Base-by-base conservation (phyloP, 2,888 invertebrate species). In the Phlogophora meticulosa region DNA sequence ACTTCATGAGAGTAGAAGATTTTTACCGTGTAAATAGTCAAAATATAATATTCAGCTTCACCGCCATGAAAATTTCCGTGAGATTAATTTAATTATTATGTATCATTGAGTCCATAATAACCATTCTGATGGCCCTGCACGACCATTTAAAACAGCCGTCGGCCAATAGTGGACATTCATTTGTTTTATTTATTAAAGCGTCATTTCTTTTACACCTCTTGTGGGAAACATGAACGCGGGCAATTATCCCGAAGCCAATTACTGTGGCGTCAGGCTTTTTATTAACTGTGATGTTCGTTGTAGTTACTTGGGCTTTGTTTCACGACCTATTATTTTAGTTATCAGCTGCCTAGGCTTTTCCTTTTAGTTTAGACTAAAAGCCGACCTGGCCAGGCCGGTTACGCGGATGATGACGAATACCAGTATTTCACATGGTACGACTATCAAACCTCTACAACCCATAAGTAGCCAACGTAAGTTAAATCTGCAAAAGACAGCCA, bases 241-340 rank as follows among this genome's bases (percentile, higher is more conserved):
- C 43, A 59, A 58, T 74, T 76, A 49, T 5, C 34, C 11, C 24
- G 34, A 22, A 59, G 40, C 49, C 62, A 62, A 70, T 76, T 69
- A 59, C 20, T 38, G 45, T 36, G 28, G 7, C 9, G 36, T 15
- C 42, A 7, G 9, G 4, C 7, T 34, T 45, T 56, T 28, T 48
- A 32, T 56, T 15, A 48, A 72, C 55, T 22, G 3, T 43, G 32
- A 66, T 73, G 17, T n/a, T 49, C 45, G n/a, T 4, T 45, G 24
- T 11, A 13, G 38, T 40, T 40, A 17, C 24, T 9, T 34, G n/a
- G 24, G 24, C 3, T 10, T 60, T 51, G 2, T 71, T 38, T 4
- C 3, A 34, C 15, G 15, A 13, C 1, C 5, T 28, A 28, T 5
- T 28, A 28, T 28, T 28, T 28, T 28, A 4, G 28, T 28, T 5